These are phyloP conservation scores for Chloroceryle amazona DNA, from an alignment of 2,797 vertebrate species.

Conservation along the genomic window DNA sequence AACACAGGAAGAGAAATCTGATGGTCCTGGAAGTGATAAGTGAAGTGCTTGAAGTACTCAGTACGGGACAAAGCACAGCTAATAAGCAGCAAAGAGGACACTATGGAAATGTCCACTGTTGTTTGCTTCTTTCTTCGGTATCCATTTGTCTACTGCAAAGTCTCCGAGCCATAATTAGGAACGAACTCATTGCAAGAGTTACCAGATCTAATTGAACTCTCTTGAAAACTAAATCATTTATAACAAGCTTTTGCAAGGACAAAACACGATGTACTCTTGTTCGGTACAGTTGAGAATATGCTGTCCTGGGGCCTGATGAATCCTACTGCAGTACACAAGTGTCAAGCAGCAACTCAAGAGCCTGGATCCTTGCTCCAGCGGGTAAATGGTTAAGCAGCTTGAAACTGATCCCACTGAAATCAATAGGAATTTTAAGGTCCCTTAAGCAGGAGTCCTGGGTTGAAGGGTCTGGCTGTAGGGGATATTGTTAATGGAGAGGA, in stretches of 20 bases:
- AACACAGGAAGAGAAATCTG: background rate
- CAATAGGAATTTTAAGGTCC: background rate
- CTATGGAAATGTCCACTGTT: background rate
- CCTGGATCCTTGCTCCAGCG: background rate
- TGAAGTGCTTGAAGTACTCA: background rate
- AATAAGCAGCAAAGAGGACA: background rate
- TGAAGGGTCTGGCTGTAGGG: background rate
- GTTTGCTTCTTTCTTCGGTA: background rate
- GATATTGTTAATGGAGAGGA: background rate
- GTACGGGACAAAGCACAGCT: background rate
- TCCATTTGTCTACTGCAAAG: background rate
- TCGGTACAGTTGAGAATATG: background rate
- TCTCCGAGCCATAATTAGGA: background rate
- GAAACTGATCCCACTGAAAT: background rate
- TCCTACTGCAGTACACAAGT: background rate
- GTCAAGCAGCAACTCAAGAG: background rate
- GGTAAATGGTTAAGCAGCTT: background rate
- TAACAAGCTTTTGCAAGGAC: conserved; percentile 33
- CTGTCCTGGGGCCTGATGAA: background rate
- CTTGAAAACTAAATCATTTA: conserved; percentile 33
- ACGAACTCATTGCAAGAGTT: background rate
- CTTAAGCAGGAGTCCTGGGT: background rate
- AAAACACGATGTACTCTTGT: background rate
- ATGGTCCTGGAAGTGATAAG: background rate
- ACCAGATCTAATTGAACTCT: conserved; percentile 36